Evolutionary conservation across 2,797 vertebrate genomes (phyloP).

Genomic region (Miopithecus talapoin): DNA sequence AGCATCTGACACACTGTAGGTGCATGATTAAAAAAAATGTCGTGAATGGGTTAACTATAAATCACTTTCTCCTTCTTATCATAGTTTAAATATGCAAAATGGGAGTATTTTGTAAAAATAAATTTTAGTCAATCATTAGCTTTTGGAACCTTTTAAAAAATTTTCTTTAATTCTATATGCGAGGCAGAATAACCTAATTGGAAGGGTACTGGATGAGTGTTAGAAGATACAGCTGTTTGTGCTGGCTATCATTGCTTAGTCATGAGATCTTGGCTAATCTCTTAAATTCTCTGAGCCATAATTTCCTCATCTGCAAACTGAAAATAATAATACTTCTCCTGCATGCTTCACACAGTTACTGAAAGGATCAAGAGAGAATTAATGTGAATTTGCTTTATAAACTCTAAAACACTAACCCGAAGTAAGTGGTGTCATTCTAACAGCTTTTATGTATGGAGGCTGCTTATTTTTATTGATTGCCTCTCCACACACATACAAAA

Average conservation of each 20-base stretch:
- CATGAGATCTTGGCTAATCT: not conserved
- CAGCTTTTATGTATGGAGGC: not conserved
- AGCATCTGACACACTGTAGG: not conserved
- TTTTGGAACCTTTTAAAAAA: not conserved
- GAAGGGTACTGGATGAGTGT: not conserved
- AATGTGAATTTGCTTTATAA: conserved; percentile 1
- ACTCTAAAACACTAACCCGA: not conserved
- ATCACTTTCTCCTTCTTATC: not conserved
- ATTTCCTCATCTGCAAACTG: not conserved
- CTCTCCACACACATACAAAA: not conserved
- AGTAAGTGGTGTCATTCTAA: not conserved
- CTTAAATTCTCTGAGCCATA: not conserved
- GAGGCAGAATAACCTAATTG: not conserved
- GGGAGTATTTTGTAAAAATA: not conserved
- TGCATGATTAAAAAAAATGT: not conserved
- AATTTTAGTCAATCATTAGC: not conserved
- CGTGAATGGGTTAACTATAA: not conserved
- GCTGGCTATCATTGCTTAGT: not conserved
- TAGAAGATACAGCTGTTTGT: not conserved
- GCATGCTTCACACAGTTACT: not conserved
- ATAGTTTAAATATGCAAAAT: not conserved
- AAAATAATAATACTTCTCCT: conserved; percentile 13
- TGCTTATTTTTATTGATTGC: conserved; percentile 13
- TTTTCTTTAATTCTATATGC: not conserved
- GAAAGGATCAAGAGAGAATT: conserved; percentile 18